These are phyloP conservation scores for Polypedilum pembai DNA, from an alignment of 1,140 invertebrate species.

Conservation along the genomic window DNA sequence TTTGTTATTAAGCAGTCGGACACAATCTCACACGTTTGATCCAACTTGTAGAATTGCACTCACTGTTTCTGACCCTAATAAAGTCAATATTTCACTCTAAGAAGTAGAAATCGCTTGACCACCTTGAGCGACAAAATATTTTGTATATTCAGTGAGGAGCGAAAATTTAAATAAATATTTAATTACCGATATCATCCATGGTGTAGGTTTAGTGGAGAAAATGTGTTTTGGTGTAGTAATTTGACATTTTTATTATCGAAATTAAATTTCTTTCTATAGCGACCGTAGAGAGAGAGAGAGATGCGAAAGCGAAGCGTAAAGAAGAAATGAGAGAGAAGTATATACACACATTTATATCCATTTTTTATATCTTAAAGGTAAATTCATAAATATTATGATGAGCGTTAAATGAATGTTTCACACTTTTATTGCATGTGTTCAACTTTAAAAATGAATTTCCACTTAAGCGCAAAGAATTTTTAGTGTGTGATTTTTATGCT, in stretches of 20 bases:
- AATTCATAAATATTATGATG: slow-evolving; percentile 28
- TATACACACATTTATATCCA: not conserved
- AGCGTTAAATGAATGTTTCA: slow-evolving; percentile 27
- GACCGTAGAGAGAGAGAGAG: not conserved
- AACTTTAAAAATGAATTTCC: not conserved
- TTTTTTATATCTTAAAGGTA: slow-evolving; percentile 22
- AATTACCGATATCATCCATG: not conserved
- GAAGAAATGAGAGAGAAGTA: not conserved
- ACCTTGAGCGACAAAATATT: too few species aligned
- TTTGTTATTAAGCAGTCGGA: too few species aligned
- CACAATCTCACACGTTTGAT: too few species aligned
- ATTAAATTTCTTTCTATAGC: not conserved
- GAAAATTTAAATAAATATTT: slow-evolving; percentile 12
- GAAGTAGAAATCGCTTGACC: too few species aligned
- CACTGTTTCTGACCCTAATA: too few species aligned
- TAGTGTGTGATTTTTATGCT: slow-evolving; percentile 12
- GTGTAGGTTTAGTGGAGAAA: not conserved
- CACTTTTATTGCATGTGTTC: slow-evolving; percentile 27
- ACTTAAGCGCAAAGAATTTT: slow-evolving; percentile 11
- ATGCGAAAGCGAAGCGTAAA: not conserved
- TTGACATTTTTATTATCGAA: slow-evolving; percentile 28
- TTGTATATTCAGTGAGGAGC: too few species aligned
- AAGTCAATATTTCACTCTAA: too few species aligned
- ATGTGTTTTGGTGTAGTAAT: slow-evolving; percentile 1
- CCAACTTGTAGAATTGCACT: too few species aligned